Base-by-base conservation (phyloP, 2,888 invertebrate species). In the Dione vanillae region DNA sequence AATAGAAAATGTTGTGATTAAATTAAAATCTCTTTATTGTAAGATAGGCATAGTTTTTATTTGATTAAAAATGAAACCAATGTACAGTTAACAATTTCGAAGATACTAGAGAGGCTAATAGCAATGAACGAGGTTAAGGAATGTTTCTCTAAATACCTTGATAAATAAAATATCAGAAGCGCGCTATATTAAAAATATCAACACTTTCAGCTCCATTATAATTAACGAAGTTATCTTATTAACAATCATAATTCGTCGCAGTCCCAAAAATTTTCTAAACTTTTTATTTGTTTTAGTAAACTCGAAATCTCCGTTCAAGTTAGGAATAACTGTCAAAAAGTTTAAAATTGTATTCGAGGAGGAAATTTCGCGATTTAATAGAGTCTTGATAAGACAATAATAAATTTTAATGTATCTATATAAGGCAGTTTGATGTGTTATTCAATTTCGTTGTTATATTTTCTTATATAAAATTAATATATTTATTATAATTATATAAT, bases 371-470 rank as follows among this genome's bases (percentile, higher is more conserved):
- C 16, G 40, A 41, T 41, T 52, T 65, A 52, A 65, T 52, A 52
- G 52, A 65, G 52, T 43, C 41, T 65, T 52, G 52, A 65, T 65
- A 65, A 52, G 43, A 65, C 65, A 65, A 65, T 65, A 65, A 65
- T 65, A 65, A 65, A 65, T 65, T 52, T 65, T 41, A 65, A 65
- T 65, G 52, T 65, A 65, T 65, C 41, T 52, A 65, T 41, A n/a
- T 27, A 52, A 65, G 16, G 27, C 43, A 11, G 51, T 41, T 52
- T 41, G 41, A n/a, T 10, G 11, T 20, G 41, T 52, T 65, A n/a
- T 20, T 52, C 14, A 41, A 65, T 52, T 65, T 65, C 41, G 41
- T 20, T n/a, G n/a, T n/a, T n/a, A n/a, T n/a, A n/a, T n/a, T n/a
- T n/a, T n/a, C n/a, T n/a, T n/a, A n/a, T n/a, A n/a, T n/a, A n/a